These are phyloP conservation scores for Drosophila kohkoa DNA, from an alignment of 1,140 invertebrate species.

Conservation along the genomic window DNA sequence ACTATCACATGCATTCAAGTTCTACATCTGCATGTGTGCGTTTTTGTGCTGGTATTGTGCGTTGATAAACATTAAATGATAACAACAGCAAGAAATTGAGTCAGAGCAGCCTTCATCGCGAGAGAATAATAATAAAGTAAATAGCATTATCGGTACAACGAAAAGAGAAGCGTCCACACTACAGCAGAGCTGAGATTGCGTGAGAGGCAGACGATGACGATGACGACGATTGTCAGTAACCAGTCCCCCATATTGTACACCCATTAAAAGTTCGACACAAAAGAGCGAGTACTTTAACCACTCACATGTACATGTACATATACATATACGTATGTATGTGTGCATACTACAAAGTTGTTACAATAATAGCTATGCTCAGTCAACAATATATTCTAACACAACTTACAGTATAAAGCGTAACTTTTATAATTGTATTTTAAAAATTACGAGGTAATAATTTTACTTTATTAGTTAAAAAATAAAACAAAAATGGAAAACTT, in stretches of 20 bases:
- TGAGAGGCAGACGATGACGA: slow-evolving; percentile 9
- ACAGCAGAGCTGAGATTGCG: slow-evolving; percentile 15
- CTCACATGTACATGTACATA: no score
- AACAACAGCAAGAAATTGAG: slow-evolving; percentile 46
- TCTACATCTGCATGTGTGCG: neutral
- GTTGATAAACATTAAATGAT: slow-evolving; percentile 53
- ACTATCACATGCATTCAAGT: neutral
- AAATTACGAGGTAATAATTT: no score
- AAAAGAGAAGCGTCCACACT: slow-evolving; percentile 3
- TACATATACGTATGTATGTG: neutral
- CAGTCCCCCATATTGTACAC: slow-evolving; percentile 4
- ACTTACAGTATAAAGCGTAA: no score
- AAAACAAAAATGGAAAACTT: no score
- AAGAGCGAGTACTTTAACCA: neutral
- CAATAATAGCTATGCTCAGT: neutral
- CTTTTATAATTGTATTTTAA: no score
- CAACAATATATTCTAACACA: neutral
- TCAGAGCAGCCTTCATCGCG: slow-evolving; percentile 33
- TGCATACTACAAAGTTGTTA: neutral
- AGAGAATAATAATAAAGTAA: slow-evolving; percentile 24
- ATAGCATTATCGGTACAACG: slow-evolving; percentile 32
- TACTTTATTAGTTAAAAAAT: no score
- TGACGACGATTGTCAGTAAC: neutral
- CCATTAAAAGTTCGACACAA: neutral
- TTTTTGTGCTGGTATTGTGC: slow-evolving; percentile 15